Conservation (phyloP, 2,888 invertebrate species). For the Folsomia manolachei region DNA sequence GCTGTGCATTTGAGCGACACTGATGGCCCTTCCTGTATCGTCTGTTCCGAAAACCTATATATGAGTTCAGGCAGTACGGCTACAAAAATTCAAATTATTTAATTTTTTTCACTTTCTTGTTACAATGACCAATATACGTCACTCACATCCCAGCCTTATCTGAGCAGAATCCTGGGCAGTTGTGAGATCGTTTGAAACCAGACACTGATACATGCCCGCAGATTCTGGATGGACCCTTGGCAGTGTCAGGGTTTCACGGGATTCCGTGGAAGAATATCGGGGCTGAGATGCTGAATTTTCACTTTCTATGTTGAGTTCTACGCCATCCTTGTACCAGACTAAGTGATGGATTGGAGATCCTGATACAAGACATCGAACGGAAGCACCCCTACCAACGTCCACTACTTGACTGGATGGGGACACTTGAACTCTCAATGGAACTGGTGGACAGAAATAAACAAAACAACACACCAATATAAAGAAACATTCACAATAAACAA, state of each 20-base stretch:
- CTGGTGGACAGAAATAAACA: too few species aligned
- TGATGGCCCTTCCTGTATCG: constrained; percentile 83
- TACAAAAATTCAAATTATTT: constrained; percentile 54
- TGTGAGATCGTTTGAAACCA: constrained; percentile 72
- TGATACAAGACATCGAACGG: constrained; percentile 80
- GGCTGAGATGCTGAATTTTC: constrained; percentile 46
- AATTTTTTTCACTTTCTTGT: too few species aligned
- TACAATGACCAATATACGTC: too few species aligned
- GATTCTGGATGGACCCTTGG: constrained; percentile 70
- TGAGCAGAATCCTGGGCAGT: constrained; percentile 80
- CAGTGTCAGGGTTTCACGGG: constrained; percentile 53
- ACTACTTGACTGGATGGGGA: constrained; percentile 62
- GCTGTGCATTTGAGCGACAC: constrained; percentile 90
- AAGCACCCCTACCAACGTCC: constrained; percentile 78
- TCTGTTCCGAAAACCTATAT: constrained; percentile 90
- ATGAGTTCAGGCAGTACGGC: constrained; percentile 85
- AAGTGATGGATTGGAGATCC: constrained; percentile 80
- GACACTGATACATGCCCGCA: constrained; percentile 84
- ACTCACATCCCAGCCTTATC: constrained; percentile 73
- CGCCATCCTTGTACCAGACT: constrained; percentile 77
- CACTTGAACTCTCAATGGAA: constrained; percentile 74
- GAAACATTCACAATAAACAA: too few species aligned
- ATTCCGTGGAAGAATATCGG: neutral
- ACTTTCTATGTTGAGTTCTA: constrained; percentile 62
- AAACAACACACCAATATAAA: too few species aligned